Conservation (phyloP, 2,888 invertebrate genomes). For the Drosophila sordidula region DNA sequence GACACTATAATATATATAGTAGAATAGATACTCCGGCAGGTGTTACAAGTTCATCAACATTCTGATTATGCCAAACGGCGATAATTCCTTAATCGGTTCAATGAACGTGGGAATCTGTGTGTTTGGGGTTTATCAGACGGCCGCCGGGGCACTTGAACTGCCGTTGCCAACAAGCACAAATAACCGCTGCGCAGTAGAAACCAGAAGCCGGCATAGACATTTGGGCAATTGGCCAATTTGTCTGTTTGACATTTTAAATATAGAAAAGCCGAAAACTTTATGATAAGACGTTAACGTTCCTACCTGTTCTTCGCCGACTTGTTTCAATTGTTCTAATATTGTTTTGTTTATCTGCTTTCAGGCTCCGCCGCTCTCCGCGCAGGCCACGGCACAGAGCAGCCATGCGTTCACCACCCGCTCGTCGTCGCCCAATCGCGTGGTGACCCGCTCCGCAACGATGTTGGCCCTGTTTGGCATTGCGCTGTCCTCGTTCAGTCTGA, state of each 20-base stretch:
- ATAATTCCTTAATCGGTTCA: constrained; percentile 56
- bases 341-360: constrained; percentile 37
- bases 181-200: constrained; percentile 57
- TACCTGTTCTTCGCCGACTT: constrained; percentile 11
- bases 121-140: constrained; percentile 26
- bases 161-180: constrained; percentile 52
- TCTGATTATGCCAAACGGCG: constrained; percentile 7
- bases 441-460: constrained; percentile 87
- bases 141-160: constrained; percentile 32
- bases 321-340: not conserved
- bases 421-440: constrained; percentile 86
- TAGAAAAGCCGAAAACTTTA: constrained; percentile 21
- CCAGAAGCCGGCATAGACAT: constrained; percentile 11
- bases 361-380: constrained; percentile 65
- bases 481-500: constrained; percentile 88
- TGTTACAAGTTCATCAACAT: constrained; percentile 51
- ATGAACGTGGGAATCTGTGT: constrained; percentile 61
- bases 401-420: constrained; percentile 66
- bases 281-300: constrained; percentile 2
- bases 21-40: not conserved
- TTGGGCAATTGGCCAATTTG: constrained; percentile 60
- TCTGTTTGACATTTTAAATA: constrained; percentile 51
- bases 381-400: constrained; percentile 60
- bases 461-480: constrained; percentile 87
- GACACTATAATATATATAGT: not conserved